Evolutionary conservation across 1,140 invertebrate species (phyloP), one percentile per base, ranked within the genome.

Genomic region (Arion vulgaris): DNA sequence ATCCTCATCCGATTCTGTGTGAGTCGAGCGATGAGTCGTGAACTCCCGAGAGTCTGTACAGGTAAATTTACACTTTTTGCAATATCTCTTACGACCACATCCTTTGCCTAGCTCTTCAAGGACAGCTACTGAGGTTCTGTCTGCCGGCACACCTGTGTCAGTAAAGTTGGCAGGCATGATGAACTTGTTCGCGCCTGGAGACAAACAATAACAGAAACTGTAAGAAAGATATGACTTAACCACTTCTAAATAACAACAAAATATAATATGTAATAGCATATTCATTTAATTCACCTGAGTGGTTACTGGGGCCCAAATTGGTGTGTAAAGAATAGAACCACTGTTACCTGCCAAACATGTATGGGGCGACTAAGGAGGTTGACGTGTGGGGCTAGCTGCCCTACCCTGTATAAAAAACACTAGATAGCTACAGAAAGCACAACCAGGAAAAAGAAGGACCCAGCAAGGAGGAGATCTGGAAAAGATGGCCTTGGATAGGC

Each of bases 41-140:
- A 91, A 91, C 81, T 89, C 89, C n/a, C 84, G 84, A 23, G 86
- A 78, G 76, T 90, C 88, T 53, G 84, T 88, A 73, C 87, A 87
- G 38, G 87, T 85, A 79, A 89, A 91, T 51, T 83, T 84, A 76
- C 90, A 91, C 82, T 86, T 83, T 81, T 89, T 91, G 80, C 90
- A 91, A 77, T 86, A 84, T 53, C 88, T 84, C n/a, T 74, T 85
- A 4, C 87, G 82, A 66, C 84, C 87, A 39, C 79, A 57, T 5
- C 57, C 57, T 62, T 5, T 62, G 17, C 45, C 53, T 45, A 32
- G 62, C 7, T 45, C 38, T 74, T 57, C 45, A 36, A 15, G 4
- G 19, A 23, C 34, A 23, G 28, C 19, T 5, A 28, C 34, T 23
- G 23, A 26, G 28, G 32, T n/a, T 62, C 26, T 34, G n/a, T 28